Base-by-base conservation (phyloP, 2,797 vertebrate species). In the Gymnodraco acuticeps region DNA sequence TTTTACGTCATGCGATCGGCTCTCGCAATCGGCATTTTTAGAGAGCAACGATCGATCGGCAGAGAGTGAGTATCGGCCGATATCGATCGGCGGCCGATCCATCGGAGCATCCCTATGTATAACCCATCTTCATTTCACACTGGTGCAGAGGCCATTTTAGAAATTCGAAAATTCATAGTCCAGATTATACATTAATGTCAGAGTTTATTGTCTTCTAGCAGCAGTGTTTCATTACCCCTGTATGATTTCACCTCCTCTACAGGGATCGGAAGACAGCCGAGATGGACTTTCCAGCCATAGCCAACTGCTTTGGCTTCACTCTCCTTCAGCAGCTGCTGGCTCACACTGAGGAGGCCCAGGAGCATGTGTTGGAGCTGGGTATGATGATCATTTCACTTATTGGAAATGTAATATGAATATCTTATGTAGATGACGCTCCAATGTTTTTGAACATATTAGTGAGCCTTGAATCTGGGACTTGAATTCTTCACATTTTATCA, bases 311-410 rank as follows among this genome's bases (percentile, higher is more conserved):
- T 86, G 95, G 96, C 63, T 97, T 96, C 78, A 95, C 95, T 83
- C 95, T 99, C 64, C 96, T 99, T 52, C 97, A 97, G 75, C 94
- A 95, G 11, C 93, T 98, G 70, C 95, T 98, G 71, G 93, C 88
- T 91, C 96, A 96, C 10, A 96, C 96, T n/a, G 97, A 97, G 33
- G 96, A 96, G 81, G 95, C 96, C 5, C 97, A 98, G 80, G 95
- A 97, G 60, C 95, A 96, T 70, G 94, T 98, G 86, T 77, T 97
- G 91, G 96, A 98, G 85, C 95, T 98, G 62, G 97, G 98, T 99
- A 92, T 90, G 17, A 16, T 46, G 38, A 61, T 15, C 6, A 20
- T 67, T 4, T 31, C 50, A 2, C 27, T 71, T 3, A 41, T 50
- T 64, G 8, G 55, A 3, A 61, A 33, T 38, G 45, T 12, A 7